Evolutionary conservation across 92 coral and sea anemone species (phyloP).

Genomic region (Micromussa lordhowensis): DNA sequence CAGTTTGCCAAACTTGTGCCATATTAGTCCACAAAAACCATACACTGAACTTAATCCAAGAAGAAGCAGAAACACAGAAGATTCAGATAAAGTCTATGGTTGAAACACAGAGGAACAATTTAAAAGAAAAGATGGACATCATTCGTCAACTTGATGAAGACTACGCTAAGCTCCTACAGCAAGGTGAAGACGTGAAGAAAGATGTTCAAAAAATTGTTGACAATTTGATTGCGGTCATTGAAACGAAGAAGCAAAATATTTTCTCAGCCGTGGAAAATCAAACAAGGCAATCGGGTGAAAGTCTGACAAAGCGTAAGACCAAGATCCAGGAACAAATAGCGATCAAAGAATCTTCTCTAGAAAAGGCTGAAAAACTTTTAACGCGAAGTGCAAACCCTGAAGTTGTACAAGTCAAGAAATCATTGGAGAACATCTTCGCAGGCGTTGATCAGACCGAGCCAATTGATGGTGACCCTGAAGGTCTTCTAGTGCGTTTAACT

Average conservation of each 20-base stretch:
- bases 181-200: conserved; percentile 9
- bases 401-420: not conserved
- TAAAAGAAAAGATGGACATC: not conserved
- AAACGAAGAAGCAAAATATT: not conserved
- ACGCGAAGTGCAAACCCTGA: not conserved
- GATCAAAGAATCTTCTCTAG: not conserved
- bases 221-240: not conserved
- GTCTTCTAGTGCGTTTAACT: not conserved
- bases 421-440: not conserved
- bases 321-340: not conserved
- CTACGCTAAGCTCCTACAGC: not conserved
- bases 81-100: not conserved
- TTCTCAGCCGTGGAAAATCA: not conserved
- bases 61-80: conserved; percentile 8
- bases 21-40: not conserved
- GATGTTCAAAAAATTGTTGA: not conserved
- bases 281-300: not conserved
- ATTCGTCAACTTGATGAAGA: not conserved
- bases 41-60: not conserved
- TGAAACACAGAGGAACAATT: not conserved
- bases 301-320: not conserved
- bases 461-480: not conserved
- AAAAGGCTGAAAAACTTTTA: conserved; percentile 7
- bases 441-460: not conserved
- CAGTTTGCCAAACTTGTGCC: not conserved